Evolutionary conservation across 2,113 vertebrate genomes (phyloP).

Genomic region (Platichthys flesus): DNA sequence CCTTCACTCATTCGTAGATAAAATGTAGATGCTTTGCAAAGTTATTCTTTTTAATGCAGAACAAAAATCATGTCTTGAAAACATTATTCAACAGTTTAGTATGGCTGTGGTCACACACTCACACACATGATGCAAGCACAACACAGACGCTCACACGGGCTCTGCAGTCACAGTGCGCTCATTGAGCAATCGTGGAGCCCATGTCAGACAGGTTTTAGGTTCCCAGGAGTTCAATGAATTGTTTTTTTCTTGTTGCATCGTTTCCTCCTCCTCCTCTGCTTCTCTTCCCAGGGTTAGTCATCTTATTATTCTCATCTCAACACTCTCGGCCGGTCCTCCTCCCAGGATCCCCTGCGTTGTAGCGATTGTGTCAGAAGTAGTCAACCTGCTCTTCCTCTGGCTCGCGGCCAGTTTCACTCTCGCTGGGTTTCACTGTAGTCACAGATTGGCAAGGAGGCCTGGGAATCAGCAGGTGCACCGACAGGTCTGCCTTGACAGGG

Average conservation of each 20-base stretch:
- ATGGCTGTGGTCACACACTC: neutral
- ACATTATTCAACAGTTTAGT: neutral
- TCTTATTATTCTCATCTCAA: slow-evolving; percentile 52
- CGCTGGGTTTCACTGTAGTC: slow-evolving; percentile 77
- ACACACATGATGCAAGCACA: slow-evolving; percentile 14
- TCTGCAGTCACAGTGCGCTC: neutral
- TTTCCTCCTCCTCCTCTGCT: slow-evolving; percentile 48
- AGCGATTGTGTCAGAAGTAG: slow-evolving; percentile 64
- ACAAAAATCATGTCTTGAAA: neutral
- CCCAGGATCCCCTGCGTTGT: slow-evolving; percentile 64
- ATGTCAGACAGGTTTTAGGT: slow-evolving; percentile 77
- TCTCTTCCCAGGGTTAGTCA: slow-evolving; percentile 77
- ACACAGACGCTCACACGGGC: neutral
- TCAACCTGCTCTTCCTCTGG: slow-evolving; percentile 76
- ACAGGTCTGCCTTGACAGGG: slow-evolving; percentile 60
- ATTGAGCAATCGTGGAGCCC: slow-evolving; percentile 73
- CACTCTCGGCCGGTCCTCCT: slow-evolving; percentile 56
- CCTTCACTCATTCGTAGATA: slow-evolving; percentile 4
- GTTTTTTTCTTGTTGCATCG: slow-evolving; percentile 45
- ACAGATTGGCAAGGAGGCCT: slow-evolving; percentile 69
- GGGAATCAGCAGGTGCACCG: slow-evolving; percentile 79
- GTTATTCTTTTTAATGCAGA: neutral
- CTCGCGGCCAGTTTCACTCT: slow-evolving; percentile 80
- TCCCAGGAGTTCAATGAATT: slow-evolving; percentile 75
- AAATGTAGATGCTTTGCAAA: slow-evolving; percentile 12